Evolutionary conservation across 2,797 vertebrate species (phyloP), one percentile per base, ranked within the genome.

Genomic region (Neosalanx taihuensis): DNA sequence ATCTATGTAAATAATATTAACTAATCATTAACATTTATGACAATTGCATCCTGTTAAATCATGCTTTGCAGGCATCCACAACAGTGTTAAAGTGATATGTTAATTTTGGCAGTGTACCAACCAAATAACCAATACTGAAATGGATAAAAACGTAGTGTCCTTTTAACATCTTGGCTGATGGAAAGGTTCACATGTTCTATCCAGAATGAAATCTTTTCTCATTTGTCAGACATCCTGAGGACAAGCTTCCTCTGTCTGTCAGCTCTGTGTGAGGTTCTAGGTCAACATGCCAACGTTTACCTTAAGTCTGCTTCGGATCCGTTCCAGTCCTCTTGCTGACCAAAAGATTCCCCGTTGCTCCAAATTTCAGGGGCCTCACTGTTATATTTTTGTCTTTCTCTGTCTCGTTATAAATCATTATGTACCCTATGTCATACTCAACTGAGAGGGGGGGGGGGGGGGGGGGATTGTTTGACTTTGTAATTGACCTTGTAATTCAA

Each of bases 261-360:
- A 65, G 3, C 71, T 73, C 80, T 73, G 74, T 74, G 81, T 70
- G 79, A 86, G 83, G 73, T 7, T 23, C 20, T 73, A 83, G 85
- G 85, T 88, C 86, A 87, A 88, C 79, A 86, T 3, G 57, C 74
- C 71, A 82, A 78, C 74, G 74, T 89, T 89, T 87, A 86, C 86
- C 76, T 85, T 77, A 0, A 49, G 86, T 89, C 86, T 88, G 82
- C 76, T 67, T 78, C 73, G 78, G 77, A 83, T 75, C 82, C 76
- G 76, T 69, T 79, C 74, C 74, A 51, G 75, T 79, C 81, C 77
- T 83, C 77, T 76, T 46, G 79, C 67, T 80, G 67, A 58, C 80
- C 88, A 87, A 82, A 81, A 85, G 85, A 57, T 87, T 85, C 79
- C 65, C 83, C 81, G 88, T 85, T 89, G 83, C 87, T 84, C 84